Evolutionary conservation across 2,797 vertebrate genomes (phyloP), one percentile per base, ranked within the genome.

Genomic region (Ctenosaura bakeri): DNA sequence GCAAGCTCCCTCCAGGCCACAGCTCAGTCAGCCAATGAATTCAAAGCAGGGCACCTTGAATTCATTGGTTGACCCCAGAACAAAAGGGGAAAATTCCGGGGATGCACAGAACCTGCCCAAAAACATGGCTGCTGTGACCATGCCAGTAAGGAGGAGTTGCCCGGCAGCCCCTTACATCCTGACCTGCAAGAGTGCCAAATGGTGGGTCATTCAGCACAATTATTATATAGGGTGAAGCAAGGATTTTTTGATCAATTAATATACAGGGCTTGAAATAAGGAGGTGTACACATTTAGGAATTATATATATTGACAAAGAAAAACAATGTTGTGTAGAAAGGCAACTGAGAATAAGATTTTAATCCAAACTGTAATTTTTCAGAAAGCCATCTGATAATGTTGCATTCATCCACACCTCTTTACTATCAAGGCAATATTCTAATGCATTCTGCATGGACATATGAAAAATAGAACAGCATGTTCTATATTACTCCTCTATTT

Each of bases 381-480:
- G 86, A n/a, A 76, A 32, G 84, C 14, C 12, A 1, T 20, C 1
- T 90, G 85, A 84, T 79, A 20, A 59, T 81, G 56, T 35, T 91
- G 50, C 71, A 90, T 54, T 64, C 52, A 50, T 92, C 12, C 26
- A 62, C 87, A 89, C n/a, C 32, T 89, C 10, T 35, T 56, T 8
- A 50, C 38, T 66, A 87, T 14, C 35, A 0, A 6, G 12, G 62
- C 42, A 46, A 42, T 71, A 90, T 79, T 84, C 3, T 50, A 38
- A 82, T 59, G 42, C 35, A 38, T 83, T 84, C 18, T 83, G 87
- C 56, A 14, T 0, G 6, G 56, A 79, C 6, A 38, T 66, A 38
- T 24, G 3, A 29, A 10, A 69, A 32, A 32, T 64, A 86, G 22
- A 66, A 35, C 73, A 56, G 46, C 29, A 12, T 90, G 86, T 1